Evolutionary conservation across 2,888 invertebrate genomes (phyloP).

Genomic region (Drosophila mulleri): DNA sequence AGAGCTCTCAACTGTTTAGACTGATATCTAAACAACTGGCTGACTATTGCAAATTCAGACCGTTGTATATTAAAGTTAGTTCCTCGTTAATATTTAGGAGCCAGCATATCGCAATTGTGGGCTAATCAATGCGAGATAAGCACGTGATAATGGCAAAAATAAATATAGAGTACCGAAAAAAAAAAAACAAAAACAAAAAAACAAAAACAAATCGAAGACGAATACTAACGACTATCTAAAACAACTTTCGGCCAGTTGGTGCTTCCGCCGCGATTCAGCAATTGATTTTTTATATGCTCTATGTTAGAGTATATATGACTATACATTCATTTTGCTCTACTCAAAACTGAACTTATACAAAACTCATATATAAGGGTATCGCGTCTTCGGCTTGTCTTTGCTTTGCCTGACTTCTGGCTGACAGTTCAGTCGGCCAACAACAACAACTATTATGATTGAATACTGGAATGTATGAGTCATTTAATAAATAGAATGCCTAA

Average conservation of each 20-base stretch:
- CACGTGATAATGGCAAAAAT: constrained; percentile 54
- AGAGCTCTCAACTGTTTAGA: neutral
- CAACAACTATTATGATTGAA: constrained; percentile 27
- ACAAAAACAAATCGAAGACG: neutral
- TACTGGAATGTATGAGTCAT: constrained; percentile 55
- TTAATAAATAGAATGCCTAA: constrained; percentile 34
- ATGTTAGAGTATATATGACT: neutral
- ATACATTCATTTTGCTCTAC: neutral
- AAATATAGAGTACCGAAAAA: constrained; percentile 19
- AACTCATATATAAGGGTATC: neutral
- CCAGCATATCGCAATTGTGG: constrained; percentile 18
- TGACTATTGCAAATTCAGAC: neutral
- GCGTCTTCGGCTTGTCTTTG: neutral
- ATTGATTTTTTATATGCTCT: neutral
- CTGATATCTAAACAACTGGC: neutral
- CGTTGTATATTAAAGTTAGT: neutral
- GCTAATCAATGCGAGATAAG: constrained; percentile 62
- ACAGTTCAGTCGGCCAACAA: constrained; percentile 6
- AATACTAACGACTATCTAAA: constrained; percentile 41
- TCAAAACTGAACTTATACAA: neutral
- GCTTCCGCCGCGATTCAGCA: constrained; percentile 17
- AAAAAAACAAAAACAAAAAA: constrained; percentile 30
- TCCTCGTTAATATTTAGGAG: constrained; percentile 15
- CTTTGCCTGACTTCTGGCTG: neutral
- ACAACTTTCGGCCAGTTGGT: constrained; percentile 6